phyloP scores from a whole-genome alignment of 1,140 invertebrate species.

The Habropoda laboriosa region DNA sequence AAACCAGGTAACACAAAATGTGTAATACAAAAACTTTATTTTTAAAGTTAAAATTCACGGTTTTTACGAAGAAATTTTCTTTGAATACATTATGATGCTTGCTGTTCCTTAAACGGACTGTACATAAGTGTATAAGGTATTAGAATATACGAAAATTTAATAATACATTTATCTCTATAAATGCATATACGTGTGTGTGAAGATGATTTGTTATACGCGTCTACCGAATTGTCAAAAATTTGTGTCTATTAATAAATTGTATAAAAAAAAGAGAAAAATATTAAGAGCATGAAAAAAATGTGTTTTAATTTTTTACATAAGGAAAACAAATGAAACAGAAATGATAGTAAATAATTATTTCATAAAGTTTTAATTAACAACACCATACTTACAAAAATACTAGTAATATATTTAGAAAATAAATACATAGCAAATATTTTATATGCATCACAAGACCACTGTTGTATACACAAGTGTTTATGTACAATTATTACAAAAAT shows the following conservation, averaged over 20 bases:
- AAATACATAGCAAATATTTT: constrained; percentile 10
- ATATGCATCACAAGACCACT: not conserved
- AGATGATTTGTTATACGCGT: constrained; percentile 5
- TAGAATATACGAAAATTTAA: constrained; percentile 11
- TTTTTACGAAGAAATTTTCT: not conserved
- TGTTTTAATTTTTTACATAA: not conserved
- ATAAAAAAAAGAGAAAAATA: constrained; percentile 4
- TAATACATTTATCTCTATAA: constrained; percentile 13
- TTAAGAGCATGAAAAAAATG: not conserved
- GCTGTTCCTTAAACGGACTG: not conserved
- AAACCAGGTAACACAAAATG: not conserved
- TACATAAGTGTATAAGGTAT: constrained; percentile 15
- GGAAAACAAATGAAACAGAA: not conserved
- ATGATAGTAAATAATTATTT: not conserved
- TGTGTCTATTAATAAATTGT: constrained; percentile 21
- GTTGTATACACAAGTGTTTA: not conserved
- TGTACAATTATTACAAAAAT: constrained; percentile 7
- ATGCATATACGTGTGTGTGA: not conserved
- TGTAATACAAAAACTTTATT: not conserved
- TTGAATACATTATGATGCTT: not conserved
- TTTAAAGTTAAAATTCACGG: not conserved
- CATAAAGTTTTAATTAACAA: constrained; percentile 10
- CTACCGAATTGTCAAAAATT: constrained; percentile 2
- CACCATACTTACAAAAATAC: constrained; percentile 10
- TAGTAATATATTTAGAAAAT: constrained; percentile 24